These are phyloP conservation scores for Hyposoter dolosus DNA, from an alignment of 2,888 invertebrate genomes.

Conservation along the genomic window DNA sequence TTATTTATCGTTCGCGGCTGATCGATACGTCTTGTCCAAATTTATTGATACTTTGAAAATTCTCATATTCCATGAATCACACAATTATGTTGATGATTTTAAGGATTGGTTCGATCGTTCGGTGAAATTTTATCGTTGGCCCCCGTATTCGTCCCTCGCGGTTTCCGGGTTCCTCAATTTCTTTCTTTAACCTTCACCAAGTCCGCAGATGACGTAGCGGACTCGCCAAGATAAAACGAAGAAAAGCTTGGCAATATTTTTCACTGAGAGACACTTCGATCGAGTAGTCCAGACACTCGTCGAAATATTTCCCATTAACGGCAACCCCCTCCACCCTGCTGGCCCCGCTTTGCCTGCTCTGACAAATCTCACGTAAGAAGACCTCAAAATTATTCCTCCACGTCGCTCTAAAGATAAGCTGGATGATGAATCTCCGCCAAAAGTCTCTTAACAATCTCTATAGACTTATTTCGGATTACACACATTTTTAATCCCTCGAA, in stretches of 20 bases:
- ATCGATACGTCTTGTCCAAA: not conserved
- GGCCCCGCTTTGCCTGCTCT: not conserved
- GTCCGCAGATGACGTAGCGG: not conserved
- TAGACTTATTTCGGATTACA: conserved; percentile 30
- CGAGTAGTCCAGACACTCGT: conserved; percentile 44
- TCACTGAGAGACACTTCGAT: conserved; percentile 11
- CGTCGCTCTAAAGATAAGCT: conserved; percentile 47
- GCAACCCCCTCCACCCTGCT: not conserved
- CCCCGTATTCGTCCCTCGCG: too few species aligned
- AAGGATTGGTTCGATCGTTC: conserved; percentile 36
- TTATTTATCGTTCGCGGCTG: conserved; percentile 13
- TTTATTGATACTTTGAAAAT: not conserved
- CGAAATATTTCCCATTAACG: conserved; percentile 24
- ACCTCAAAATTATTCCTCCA: conserved; percentile 34
- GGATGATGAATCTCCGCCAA: conserved; percentile 63
- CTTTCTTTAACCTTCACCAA: conserved; percentile 53
- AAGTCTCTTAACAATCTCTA: conserved; percentile 54
- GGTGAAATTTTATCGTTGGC: conserved; percentile 33
- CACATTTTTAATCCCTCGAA: conserved; percentile 37
- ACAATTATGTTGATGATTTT: conserved; percentile 7
- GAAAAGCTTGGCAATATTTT: conserved; percentile 16
- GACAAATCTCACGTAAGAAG: not conserved
- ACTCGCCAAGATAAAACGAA: not conserved
- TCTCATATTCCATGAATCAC: conserved; percentile 22
- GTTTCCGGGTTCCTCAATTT: conserved; percentile 38